Conservation (phyloP, 2,888 invertebrate species). For the Volucella inanis region DNA sequence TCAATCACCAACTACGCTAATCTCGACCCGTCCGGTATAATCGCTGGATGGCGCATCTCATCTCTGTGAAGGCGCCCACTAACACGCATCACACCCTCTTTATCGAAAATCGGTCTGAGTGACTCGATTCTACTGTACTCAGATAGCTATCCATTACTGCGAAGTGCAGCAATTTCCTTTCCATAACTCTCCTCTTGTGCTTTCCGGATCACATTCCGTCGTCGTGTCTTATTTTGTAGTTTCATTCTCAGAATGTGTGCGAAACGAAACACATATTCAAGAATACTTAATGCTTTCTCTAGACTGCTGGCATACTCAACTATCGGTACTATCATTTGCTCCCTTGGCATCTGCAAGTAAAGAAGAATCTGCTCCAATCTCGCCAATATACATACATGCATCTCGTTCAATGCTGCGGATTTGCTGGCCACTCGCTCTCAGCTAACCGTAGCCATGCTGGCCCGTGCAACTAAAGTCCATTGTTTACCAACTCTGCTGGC, state of each 20-base stretch:
- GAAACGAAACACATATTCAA: constrained; percentile 2
- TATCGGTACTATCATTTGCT: background rate
- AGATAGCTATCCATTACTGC: background rate
- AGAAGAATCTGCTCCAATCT: constrained; percentile 3
- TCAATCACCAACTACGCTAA: constrained; percentile 46
- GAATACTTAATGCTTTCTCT: too few relatives aligned
- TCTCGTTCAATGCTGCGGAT: too few relatives aligned
- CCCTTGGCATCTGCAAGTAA: background rate
- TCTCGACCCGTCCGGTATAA: constrained; percentile 68
- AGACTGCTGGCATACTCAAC: background rate
- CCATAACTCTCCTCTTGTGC: background rate
- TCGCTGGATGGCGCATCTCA: background rate
- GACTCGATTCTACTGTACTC: constrained; percentile 19
- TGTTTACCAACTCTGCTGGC: constrained; percentile 6
- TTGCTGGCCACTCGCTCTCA: background rate
- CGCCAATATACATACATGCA: too few relatives aligned
- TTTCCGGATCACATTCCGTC: background rate
- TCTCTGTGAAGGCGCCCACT: background rate
- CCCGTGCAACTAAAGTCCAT: constrained; percentile 6
- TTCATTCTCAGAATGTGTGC: background rate
- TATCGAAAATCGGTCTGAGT: constrained; percentile 14
- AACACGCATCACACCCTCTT: background rate
- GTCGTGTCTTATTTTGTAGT: background rate
- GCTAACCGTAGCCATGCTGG: background rate
- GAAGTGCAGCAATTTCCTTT: background rate